These are phyloP conservation scores for Autographa gamma DNA, from an alignment of 2,888 invertebrate species.

Conservation along the genomic window DNA sequence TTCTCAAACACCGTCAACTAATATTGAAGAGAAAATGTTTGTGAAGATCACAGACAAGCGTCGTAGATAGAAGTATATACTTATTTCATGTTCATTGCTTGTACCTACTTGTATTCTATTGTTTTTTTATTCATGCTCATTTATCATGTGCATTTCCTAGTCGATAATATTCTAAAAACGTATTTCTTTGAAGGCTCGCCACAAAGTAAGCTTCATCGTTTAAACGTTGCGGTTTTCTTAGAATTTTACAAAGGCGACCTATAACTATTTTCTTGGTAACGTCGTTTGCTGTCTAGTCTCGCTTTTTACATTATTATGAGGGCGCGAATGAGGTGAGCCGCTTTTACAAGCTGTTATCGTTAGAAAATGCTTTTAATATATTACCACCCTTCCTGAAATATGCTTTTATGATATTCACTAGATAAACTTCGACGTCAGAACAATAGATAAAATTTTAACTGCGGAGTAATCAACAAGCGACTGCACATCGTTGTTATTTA, in stretches of 20 bases:
- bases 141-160: background rate
- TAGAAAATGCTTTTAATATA: background rate
- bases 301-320: slow-evolving; percentile 9
- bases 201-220: background rate
- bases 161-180: too few species aligned
- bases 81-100: background rate
- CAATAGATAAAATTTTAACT: background rate
- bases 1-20: background rate
- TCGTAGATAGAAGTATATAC: background rate
- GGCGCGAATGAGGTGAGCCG: slow-evolving; percentile 32
- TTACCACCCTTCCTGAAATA: background rate
- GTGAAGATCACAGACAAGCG: background rate
- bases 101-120: background rate
- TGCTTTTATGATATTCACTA: background rate
- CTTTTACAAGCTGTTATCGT: slow-evolving; percentile 8
- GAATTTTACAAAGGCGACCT: slow-evolving; percentile 4
- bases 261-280: background rate
- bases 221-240: background rate
- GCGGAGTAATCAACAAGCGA: slow-evolving; percentile 4
- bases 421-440: background rate
- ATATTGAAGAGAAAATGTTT: background rate
- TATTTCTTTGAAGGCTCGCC: too few species aligned
- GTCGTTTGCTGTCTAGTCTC: slow-evolving; percentile 1
- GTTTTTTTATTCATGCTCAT: background rate
- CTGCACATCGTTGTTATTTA: background rate